These are phyloP conservation scores for Eustalomyia histrio DNA, from an alignment of 2,888 invertebrate species.

Conservation along the genomic window DNA sequence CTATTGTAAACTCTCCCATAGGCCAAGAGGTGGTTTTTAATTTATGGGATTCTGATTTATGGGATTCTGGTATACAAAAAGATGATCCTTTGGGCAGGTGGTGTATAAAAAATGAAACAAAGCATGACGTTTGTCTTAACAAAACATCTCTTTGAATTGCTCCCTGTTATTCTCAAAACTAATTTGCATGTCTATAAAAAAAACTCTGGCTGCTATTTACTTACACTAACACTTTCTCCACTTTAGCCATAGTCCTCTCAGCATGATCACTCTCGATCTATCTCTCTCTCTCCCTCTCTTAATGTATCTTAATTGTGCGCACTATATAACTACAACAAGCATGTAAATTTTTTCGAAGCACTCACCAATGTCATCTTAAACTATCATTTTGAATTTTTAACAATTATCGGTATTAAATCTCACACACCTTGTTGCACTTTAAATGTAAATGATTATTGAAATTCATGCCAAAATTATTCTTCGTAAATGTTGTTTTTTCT, in stretches of 20 bases:
- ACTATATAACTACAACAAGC: background rate
- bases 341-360: conserved; percentile 12
- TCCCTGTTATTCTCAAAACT: background rate
- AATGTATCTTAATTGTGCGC: background rate
- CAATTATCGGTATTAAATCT: background rate
- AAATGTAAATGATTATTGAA: background rate
- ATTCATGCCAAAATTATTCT: conserved; percentile 35
- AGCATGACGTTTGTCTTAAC: conserved; percentile 59
- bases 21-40: conserved; percentile 87
- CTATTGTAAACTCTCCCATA: conserved; percentile 85
- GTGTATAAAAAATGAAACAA: conserved; percentile 72
- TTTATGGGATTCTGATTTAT: conserved; percentile 91
- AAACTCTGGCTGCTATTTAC: background rate
- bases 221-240: background rate
- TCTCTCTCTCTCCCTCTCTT: background rate
- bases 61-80: conserved; percentile 86
- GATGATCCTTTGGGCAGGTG: conserved; percentile 94
- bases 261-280: background rate
- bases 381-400: background rate
- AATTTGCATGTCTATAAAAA: conserved; percentile 31
- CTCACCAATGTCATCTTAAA: conserved; percentile 4
- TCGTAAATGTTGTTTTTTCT: conserved; percentile 28
- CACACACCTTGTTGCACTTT: conserved; percentile 4
- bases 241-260: background rate
- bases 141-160: background rate